A percentile compares a stretch with the other conserved stretches of the same genome.
These are phyloP conservation scores for Macrosteles quadrilineatus DNA, from an alignment of 1,140 invertebrate species.

Conservation along the genomic window DNA sequence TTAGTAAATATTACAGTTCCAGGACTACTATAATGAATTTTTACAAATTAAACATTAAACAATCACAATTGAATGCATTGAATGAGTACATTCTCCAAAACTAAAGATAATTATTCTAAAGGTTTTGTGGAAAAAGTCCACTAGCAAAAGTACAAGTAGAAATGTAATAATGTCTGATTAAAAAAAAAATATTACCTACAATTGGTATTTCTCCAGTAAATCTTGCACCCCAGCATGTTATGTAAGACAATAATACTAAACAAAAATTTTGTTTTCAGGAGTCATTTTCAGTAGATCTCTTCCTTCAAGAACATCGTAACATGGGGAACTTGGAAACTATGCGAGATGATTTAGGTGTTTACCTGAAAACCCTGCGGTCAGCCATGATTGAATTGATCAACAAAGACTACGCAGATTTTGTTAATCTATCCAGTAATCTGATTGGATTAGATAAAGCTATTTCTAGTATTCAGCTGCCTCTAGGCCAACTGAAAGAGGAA, in stretches of 20 bases:
- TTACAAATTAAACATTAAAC: too few relatives aligned
- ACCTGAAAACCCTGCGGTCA: constrained; percentile 84
- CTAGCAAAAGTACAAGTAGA: not conserved
- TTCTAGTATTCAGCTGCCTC: constrained; percentile 71
- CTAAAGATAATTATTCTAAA: too few relatives aligned
- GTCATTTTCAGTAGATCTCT: constrained; percentile 87
- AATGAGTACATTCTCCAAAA: too few relatives aligned
- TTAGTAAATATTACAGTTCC: too few relatives aligned
- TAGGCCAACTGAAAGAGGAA: constrained; percentile 79
- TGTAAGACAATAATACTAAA: not conserved
- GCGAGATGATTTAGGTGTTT: constrained; percentile 86
- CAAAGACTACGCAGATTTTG: constrained; percentile 96
- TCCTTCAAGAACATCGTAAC: constrained; percentile 83
- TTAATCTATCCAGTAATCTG: constrained; percentile 92
- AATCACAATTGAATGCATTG: too few relatives aligned
- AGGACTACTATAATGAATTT: too few relatives aligned
- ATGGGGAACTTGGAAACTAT: constrained; percentile 80
- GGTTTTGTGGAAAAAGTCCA: not conserved
- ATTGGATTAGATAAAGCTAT: constrained; percentile 89
- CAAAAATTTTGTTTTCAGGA: constrained; percentile 55
- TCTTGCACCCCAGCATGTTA: not conserved
- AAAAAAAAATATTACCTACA: not conserved
- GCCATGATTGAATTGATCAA: constrained; percentile 97
- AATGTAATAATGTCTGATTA: not conserved
- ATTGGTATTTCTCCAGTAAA: not conserved